Percentiles rank a stretch among this genome's conserved stretches.
These are phyloP conservation scores for Galerucella pusilla DNA, from an alignment of 2,888 invertebrate species.

Conservation along the genomic window DNA sequence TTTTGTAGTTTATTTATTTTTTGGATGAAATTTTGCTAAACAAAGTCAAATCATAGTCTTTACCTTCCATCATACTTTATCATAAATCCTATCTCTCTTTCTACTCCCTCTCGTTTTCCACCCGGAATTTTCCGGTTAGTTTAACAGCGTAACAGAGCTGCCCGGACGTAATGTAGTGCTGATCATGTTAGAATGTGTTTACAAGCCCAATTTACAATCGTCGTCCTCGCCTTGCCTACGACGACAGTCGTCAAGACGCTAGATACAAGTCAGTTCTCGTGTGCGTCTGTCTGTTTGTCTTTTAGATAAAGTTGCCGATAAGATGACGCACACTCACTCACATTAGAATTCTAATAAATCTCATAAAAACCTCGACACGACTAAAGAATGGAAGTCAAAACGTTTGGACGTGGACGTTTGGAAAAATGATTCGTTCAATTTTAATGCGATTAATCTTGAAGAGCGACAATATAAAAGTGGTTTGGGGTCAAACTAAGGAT, in stretches of 20 bases:
- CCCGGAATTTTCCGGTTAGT: conserved; percentile 61
- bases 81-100: background rate
- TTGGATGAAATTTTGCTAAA: too few species aligned
- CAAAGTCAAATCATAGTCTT: too few species aligned
- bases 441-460: too few species aligned
- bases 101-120: background rate
- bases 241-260: conserved; percentile 55
- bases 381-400: background rate
- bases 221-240: conserved; percentile 61
- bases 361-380: background rate
- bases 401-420: background rate
- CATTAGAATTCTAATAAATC: conserved; percentile 1
- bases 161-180: conserved; percentile 66
- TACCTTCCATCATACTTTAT: background rate
- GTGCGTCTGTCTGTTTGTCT: conserved; percentile 59
- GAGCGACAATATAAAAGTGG: too few species aligned
- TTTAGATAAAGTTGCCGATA: conserved; percentile 55
- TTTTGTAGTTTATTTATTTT: too few species aligned
- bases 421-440: too few species aligned
- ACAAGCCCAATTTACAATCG: conserved; percentile 66
- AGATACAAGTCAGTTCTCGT: conserved; percentile 10
- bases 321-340: conserved; percentile 57
- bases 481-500: too few species aligned
- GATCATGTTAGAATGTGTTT: conserved; percentile 68
- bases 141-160: conserved; percentile 64